Evolutionary conservation across 2,113 vertebrate species (phyloP).

Genomic region (Meleagris gallopavo): DNA sequence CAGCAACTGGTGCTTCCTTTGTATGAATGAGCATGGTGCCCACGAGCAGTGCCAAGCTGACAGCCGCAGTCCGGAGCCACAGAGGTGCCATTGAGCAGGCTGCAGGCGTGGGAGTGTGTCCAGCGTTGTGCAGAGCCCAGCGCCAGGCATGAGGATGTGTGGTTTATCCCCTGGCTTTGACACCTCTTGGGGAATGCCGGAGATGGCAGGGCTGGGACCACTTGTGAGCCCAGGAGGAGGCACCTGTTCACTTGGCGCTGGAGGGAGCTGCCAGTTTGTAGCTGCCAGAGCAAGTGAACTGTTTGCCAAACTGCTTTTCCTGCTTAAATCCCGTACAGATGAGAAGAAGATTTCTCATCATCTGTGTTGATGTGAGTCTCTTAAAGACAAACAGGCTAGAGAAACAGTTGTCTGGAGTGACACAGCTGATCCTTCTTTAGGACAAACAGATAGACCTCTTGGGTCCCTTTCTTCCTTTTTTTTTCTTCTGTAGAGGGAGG

Average conservation of each 20-base stretch:
- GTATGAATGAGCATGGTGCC: background rate
- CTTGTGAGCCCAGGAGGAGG: background rate
- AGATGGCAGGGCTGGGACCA: background rate
- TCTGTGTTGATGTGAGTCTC: background rate
- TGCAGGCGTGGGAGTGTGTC: background rate
- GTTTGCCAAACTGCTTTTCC: background rate
- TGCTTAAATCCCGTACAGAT: background rate
- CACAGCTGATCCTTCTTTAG: background rate
- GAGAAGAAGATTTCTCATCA: background rate
- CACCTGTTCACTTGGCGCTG: constrained; percentile 18
- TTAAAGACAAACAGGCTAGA: background rate
- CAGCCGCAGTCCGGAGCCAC: constrained; percentile 1
- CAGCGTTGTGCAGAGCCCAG: background rate
- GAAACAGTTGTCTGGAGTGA: background rate
- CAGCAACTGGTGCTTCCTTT: background rate
- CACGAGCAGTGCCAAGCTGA: background rate
- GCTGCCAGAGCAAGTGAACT: background rate
- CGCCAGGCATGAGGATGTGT: background rate
- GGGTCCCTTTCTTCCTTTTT: background rate
- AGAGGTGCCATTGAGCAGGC: background rate
- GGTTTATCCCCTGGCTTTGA: background rate
- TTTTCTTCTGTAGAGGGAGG: background rate
- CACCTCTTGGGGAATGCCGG: background rate
- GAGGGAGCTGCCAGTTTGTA: background rate
- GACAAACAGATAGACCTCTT: background rate